phyloP scores from a whole-genome alignment of 2,888 invertebrate genomes.

The Drosophila phalerata region DNA sequence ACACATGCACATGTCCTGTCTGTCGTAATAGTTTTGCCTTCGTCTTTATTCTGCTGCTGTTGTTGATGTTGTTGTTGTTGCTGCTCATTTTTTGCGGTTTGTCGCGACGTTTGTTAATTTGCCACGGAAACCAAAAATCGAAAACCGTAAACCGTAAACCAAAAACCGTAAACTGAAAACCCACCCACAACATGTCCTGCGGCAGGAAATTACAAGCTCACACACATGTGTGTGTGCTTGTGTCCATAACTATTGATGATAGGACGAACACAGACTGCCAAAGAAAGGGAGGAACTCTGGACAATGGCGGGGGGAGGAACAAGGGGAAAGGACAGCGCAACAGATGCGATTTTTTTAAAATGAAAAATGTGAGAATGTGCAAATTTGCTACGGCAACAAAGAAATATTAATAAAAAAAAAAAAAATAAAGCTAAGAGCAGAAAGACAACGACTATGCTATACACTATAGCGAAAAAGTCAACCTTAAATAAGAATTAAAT shows the following conservation, averaged over 20 bases:
- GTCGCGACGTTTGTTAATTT: slow-evolving; percentile 79
- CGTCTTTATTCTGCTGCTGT: slow-evolving; percentile 3
- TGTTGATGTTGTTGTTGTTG: slow-evolving; percentile 27
- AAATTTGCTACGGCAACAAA: slow-evolving; percentile 62
- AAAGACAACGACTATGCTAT: neutral
- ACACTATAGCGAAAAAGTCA: too few relatives aligned
- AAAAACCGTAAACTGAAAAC: slow-evolving; percentile 15
- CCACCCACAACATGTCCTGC: slow-evolving; percentile 53
- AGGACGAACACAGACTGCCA: neutral
- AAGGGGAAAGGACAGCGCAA: slow-evolving; percentile 44
- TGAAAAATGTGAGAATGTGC: slow-evolving; percentile 64
- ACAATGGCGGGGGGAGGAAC: neutral
- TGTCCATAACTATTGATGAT: slow-evolving; percentile 51
- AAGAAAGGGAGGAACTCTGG: neutral
- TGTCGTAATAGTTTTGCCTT: slow-evolving; percentile 56
- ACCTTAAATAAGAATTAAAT: too few relatives aligned
- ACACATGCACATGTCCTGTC: slow-evolving; percentile 20
- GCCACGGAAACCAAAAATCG: slow-evolving; percentile 69
- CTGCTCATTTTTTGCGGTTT: slow-evolving; percentile 59
- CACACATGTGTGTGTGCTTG: slow-evolving; percentile 25
- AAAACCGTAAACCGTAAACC: slow-evolving; percentile 32
- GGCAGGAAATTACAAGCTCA: slow-evolving; percentile 61
- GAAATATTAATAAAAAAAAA: slow-evolving; percentile 15
- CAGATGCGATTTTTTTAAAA: slow-evolving; percentile 64
- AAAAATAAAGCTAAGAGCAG: slow-evolving; percentile 1